Evolutionary conservation across 2,797 vertebrate species (phyloP), one percentile per base, ranked within the genome.

Genomic region (Simalia tracyae): DNA sequence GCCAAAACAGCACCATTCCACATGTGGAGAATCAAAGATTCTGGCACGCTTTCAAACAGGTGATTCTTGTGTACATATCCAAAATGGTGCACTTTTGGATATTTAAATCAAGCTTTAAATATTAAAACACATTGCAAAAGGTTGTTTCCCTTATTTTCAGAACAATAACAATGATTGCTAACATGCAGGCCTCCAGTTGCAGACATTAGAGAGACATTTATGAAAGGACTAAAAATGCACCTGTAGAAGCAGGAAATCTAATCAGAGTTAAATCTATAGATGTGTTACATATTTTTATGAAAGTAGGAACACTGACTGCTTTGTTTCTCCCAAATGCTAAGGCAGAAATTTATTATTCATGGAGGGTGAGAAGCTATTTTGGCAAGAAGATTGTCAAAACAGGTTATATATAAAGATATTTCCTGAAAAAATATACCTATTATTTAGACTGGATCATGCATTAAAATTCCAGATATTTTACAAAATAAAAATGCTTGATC

Each of bases 381-480:
- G 24, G 42, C 59, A 91, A 68, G 17, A n/a, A 31, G 14, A 14
- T 42, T 42, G 14, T 36, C 61, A 91, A 92, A 95, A 95, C 90
- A 95, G 92, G 87, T 91, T 95, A 92, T 90, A 64, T 94, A 95
- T 95, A 87, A 86, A 94, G 93, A 94, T 93, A 92, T 93, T 95
- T 96, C 94, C 94, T 96, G 96, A 96, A 95, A 92, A 96, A 46
- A 96, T 94, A 95, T 94, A 92, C 81, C 93, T 95, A 92, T 95
- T 96, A 95, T 95, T 85, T 94, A 93, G 93, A 94, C 81, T 93
- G 86, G 93, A 95, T 96, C 95, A 92, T 90, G 94, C 90, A 95
- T 93, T 1, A 0, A 94, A 96, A 90, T 95, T 95, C 94, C 89
- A 96, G 92, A 94, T 94, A 95, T 94, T 95, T 94, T 81, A 90